Percentiles rank a stretch among this genome's conserved stretches.
Conservation (phyloP, 2,797 vertebrate genomes). For the Anabacerthia variegaticeps region DNA sequence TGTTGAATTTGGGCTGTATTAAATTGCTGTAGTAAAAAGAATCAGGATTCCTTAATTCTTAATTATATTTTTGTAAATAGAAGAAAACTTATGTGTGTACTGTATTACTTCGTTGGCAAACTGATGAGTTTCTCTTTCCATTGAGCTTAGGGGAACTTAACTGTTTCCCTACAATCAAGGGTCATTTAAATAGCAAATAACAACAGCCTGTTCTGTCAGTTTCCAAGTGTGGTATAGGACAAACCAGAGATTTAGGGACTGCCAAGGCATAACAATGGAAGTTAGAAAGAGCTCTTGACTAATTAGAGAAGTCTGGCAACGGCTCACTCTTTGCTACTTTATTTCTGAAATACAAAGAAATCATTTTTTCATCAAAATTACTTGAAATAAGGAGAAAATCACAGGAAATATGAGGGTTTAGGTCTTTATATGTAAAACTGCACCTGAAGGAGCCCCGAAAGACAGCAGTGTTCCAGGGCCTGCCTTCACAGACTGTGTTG, state of each 20-base stretch:
- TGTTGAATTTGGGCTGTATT: not conserved
- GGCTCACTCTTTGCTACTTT: not conserved
- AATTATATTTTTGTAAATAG: not conserved
- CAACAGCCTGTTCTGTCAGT: not conserved
- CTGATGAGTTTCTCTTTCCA: not conserved
- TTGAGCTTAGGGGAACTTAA: not conserved
- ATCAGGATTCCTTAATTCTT: not conserved
- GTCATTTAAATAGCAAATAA: not conserved
- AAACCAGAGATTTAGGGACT: not conserved
- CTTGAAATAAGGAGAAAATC: not conserved
- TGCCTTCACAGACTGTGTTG: accelerated
- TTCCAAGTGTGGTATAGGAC: not conserved
- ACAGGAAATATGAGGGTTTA: not conserved
- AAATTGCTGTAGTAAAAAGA: not conserved
- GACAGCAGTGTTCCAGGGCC: not conserved
- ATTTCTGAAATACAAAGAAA: not conserved
- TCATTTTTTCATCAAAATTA: not conserved
- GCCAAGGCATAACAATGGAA: accelerated
- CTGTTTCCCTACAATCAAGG: not conserved
- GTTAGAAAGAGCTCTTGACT: not conserved
- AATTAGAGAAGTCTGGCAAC: not conserved
- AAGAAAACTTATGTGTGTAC: accelerated
- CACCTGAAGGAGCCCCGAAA: not conserved
- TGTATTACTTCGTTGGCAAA: not conserved
- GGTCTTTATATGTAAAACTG: not conserved